Percentiles rank a stretch among this genome's conserved stretches.
phyloP scores from a whole-genome alignment of 2,888 invertebrate genomes.

The Latheticus oryzae region DNA sequence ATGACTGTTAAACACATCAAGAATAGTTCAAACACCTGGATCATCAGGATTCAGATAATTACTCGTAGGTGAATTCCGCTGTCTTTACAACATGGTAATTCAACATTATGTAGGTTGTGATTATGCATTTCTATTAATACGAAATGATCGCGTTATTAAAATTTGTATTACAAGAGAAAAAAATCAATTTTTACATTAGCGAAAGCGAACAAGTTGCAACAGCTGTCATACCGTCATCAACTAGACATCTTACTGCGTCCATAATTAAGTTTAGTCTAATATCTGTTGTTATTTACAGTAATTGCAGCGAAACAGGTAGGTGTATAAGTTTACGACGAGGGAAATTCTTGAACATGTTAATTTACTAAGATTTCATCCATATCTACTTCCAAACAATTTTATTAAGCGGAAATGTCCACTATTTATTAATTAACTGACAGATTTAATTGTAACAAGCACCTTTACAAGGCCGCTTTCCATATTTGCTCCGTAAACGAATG shows the following conservation, averaged over 20 bases:
- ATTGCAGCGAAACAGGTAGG: conserved; percentile 23
- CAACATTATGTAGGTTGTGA: conserved; percentile 23
- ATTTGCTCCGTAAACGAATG: conserved; percentile 26
- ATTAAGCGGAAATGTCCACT: conserved; percentile 38
- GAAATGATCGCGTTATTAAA: conserved; percentile 34
- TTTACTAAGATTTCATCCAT: conserved; percentile 27
- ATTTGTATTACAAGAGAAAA: conserved; percentile 24
- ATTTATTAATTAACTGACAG: conserved; percentile 41
- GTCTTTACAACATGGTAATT: conserved; percentile 19
- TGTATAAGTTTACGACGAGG: conserved; percentile 29
- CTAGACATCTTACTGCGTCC: conserved; percentile 24
- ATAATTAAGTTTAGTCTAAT: conserved; percentile 31
- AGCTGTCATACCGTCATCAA: conserved; percentile 13
- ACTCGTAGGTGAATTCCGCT: conserved; percentile 26
- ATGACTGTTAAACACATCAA: conserved; percentile 9
- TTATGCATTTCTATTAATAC: conserved; percentile 38
- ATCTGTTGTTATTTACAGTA: conserved; percentile 33
- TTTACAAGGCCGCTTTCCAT: conserved; percentile 43
- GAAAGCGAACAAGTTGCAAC: conserved; percentile 5
- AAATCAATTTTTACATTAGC: conserved; percentile 7
- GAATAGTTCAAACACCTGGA: conserved; percentile 27
- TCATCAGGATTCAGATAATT: conserved; percentile 19
- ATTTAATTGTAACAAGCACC: conserved; percentile 43
- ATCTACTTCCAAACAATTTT: conserved; percentile 27
- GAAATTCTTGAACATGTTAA: conserved; percentile 28